Percentiles rank a stretch among this genome's conserved stretches.
Conservation (phyloP, 2,888 invertebrate genomes). For the Acheta domesticus region DNA sequence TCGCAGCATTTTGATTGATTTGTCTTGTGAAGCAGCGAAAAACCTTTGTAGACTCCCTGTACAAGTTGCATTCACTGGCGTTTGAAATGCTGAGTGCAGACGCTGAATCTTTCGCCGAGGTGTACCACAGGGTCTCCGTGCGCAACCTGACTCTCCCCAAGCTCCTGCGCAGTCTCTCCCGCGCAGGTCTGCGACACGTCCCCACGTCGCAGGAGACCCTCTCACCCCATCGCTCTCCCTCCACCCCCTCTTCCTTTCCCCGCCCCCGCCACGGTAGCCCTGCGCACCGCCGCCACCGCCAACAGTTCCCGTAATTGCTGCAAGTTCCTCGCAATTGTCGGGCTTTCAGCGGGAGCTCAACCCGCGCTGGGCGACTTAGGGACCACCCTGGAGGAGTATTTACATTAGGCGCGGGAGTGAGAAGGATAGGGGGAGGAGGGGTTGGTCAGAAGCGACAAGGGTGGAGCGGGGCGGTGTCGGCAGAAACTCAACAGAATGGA, state of each 20-base stretch:
- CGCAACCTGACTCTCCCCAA: background rate
- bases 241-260: background rate
- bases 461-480: too few relatives aligned
- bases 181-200: background rate
- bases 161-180: background rate
- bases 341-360: background rate
- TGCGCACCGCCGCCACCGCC: background rate
- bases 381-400: background rate
- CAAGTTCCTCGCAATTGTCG: slow-evolving; percentile 2
- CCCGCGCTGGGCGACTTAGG: background rate
- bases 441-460: too few relatives aligned
- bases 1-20: too few relatives aligned
- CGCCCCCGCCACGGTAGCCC: background rate
- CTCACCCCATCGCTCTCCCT: background rate
- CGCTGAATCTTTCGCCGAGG: too few relatives aligned
- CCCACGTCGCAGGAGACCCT: too few relatives aligned
- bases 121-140: too few relatives aligned
- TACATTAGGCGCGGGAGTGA: background rate
- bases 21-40: too few relatives aligned
- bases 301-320: background rate
- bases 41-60: too few relatives aligned
- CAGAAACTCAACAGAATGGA: too few relatives aligned
- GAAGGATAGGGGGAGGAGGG: too few relatives aligned
- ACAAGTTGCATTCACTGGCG: too few relatives aligned
- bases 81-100: too few relatives aligned